Evolutionary conservation across 2,888 invertebrate genomes (phyloP).

Genomic region (Cheilosia urbana): DNA sequence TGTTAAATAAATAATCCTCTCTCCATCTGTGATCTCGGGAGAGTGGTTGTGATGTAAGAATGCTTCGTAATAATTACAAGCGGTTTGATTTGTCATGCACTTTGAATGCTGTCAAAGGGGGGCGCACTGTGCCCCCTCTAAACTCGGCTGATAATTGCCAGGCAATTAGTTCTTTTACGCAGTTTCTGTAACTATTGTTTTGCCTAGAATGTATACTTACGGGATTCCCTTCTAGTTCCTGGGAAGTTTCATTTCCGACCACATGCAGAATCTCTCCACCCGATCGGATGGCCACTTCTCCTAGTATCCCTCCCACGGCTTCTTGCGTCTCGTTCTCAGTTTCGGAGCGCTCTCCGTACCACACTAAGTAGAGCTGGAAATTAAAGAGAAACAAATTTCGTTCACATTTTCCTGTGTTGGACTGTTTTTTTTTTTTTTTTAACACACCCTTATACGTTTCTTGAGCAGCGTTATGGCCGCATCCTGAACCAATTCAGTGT

Average conservation of each 20-base stretch:
- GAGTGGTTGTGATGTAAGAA: constrained; percentile 45
- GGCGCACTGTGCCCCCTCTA: constrained; percentile 13
- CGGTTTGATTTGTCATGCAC: constrained; percentile 33
- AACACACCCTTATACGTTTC: constrained; percentile 84
- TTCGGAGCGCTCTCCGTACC: constrained; percentile 83
- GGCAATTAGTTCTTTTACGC: constrained; percentile 22
- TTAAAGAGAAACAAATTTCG: not conserved
- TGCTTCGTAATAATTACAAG: constrained; percentile 15
- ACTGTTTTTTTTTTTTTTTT: not conserved
- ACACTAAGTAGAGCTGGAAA: constrained; percentile 84
- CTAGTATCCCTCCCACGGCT: constrained; percentile 83
- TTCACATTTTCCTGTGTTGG: not conserved
- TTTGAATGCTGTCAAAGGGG: constrained; percentile 18
- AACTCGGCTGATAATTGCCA: constrained; percentile 32
- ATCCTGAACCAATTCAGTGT: constrained; percentile 84
- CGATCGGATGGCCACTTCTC: constrained; percentile 84
- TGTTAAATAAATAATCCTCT: constrained; percentile 15
- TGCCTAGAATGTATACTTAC: constrained; percentile 77
- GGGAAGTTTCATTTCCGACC: constrained; percentile 81
- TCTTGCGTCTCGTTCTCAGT: constrained; percentile 83
- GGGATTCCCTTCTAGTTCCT: constrained; percentile 82
- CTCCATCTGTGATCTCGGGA: not conserved
- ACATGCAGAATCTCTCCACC: constrained; percentile 84
- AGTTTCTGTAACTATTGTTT: constrained; percentile 10
- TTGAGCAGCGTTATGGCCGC: constrained; percentile 83